Conservation (phyloP, 2,113 vertebrate species). For the Beaufortia kweichowensis region DNA sequence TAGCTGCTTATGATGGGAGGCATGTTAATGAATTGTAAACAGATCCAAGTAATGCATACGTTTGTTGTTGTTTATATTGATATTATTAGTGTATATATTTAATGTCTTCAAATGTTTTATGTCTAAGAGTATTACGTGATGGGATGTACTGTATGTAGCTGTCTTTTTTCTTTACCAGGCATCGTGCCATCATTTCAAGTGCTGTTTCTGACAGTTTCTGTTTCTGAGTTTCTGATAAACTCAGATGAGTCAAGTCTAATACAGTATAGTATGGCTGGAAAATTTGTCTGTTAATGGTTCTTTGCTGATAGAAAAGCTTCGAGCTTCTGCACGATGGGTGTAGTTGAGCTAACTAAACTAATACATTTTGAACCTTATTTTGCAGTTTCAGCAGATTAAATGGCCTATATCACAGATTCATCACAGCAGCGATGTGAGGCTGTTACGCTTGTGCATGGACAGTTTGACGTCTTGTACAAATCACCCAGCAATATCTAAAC, state of each 20-base stretch:
- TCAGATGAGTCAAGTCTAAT: no score
- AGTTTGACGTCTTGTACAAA: not conserved
- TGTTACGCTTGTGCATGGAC: not conserved
- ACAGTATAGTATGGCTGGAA: no score
- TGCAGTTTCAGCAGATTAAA: not conserved
- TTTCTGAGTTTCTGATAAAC: no score
- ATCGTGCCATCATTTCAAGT: not conserved
- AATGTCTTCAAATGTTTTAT: no score
- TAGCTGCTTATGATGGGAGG: not conserved
- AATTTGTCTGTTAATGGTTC: no score
- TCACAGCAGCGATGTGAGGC: not conserved
- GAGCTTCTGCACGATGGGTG: not conserved
- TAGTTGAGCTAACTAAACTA: not conserved
- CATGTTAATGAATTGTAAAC: not conserved
- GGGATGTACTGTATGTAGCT: no score
- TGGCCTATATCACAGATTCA: conserved; percentile 1
- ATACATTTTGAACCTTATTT: not conserved
- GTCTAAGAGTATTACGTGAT: no score
- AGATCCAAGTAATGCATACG: not conserved
- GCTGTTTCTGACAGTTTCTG: no score
- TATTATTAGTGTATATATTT: no score
- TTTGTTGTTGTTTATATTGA: not conserved
- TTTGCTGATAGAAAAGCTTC: not conserved
- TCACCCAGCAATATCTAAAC: conserved; percentile 4
- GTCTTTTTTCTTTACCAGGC: not conserved